Base-by-base conservation (phyloP, 1,140 invertebrate genomes). In the Ceratitis capitata region DNA sequence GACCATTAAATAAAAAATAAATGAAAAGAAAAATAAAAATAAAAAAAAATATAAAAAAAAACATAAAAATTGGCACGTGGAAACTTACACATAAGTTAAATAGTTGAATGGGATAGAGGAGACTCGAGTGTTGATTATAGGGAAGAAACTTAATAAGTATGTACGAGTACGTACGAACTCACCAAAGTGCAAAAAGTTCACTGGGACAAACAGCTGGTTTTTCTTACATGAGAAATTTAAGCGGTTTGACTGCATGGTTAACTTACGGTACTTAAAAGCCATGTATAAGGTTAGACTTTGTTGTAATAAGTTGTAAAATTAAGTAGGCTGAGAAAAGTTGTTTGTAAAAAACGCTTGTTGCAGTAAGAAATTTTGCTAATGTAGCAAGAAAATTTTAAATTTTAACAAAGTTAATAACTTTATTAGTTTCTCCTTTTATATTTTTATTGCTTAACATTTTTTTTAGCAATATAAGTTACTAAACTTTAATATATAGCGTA, bases 21-120 rank as follows among this genome's bases (percentile, higher is more conserved):
- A 14, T 16, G 12, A 69, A 53, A 12, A 7, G 19, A 35, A 19
- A 45, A 78, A n/a, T n/a, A n/a, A 56, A 56, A 56, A 56, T 23
- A 53, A 19, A 19, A 19, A 0, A 61, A 61, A 23, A 32, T 16
- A 39, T 19, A 69, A 53, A 12, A 7, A 35, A 35, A 19, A 45
- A 78, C 9, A 2, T n/a, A 23, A 14, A 78, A 78, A 78, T 45
- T 78, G 69, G 69, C 39, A 45, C 69, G 69, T 78, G 69, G 69
- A 78, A 78, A 78, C 69, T 78, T 78, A 45, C 16, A 39, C 35
- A 16, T 42, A 45, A 78, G 69, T 64, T 26, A 64, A 64, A 64
- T 29, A 42, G 19, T 39, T 47, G 16, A 78, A 45, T 42, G 64
- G 64, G 39, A 26, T 12, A 16, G 6, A 45, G 14, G 19, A 29